Evolutionary conservation across 1,140 invertebrate species (phyloP).

Genomic region (Samia ricini): DNA sequence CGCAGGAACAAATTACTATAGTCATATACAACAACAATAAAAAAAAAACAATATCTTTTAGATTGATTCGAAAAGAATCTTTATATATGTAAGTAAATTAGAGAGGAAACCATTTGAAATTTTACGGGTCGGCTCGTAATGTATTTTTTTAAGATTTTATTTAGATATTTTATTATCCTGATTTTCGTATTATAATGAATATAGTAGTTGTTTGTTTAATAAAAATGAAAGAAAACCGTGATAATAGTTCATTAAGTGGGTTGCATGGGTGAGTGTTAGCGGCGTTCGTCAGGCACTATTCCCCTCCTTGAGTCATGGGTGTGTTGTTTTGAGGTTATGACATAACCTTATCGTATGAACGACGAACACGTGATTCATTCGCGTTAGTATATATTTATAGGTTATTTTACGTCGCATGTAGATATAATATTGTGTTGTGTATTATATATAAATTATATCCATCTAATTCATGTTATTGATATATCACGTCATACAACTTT

Average conservation of each 20-base stretch:
- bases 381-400: conserved; percentile 26
- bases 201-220: conserved; percentile 49
- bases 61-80: conserved; percentile 37
- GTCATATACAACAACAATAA: conserved; percentile 7
- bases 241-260: conserved; percentile 70
- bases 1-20: conserved; percentile 26
- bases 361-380: conserved; percentile 45
- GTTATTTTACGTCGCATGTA: conserved; percentile 38
- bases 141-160: conserved; percentile 66
- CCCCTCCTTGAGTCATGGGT: conserved; percentile 59
- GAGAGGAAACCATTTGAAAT: conserved; percentile 46
- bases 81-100: conserved; percentile 62
- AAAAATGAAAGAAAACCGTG: conserved; percentile 59
- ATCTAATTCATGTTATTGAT: conserved; percentile 47
- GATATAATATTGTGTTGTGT: conserved; percentile 13
- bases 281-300: conserved; percentile 66
- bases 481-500: not conserved
- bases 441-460: conserved; percentile 13
- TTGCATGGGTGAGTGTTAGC: conserved; percentile 55
- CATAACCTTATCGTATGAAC: conserved; percentile 36
- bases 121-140: conserved; percentile 59
- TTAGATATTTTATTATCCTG: conserved; percentile 61
- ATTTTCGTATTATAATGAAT: conserved; percentile 52
- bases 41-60: conserved; percentile 20
- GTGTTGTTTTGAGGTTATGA: conserved; percentile 22